Conservation (phyloP, 2,113 vertebrate species). For the Ranitomeya variabilis region DNA sequence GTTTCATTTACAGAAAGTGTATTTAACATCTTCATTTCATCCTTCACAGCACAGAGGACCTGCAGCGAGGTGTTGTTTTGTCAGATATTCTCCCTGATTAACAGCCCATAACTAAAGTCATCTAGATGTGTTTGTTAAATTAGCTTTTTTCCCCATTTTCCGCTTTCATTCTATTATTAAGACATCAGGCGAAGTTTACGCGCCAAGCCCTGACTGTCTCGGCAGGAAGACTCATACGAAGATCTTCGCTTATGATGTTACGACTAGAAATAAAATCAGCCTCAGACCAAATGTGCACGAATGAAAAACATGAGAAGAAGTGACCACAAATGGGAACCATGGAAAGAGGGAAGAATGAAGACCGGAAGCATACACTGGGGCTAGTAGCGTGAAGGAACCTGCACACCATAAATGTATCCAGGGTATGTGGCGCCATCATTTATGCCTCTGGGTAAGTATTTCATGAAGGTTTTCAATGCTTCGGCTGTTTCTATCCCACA, state of each 20-base stretch:
- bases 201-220: not conserved
- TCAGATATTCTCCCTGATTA: constrained; percentile 31
- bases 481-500: no score
- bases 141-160: constrained; percentile 8
- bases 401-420: no score
- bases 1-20: not conserved
- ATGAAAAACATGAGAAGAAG: no score
- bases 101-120: constrained; percentile 25
- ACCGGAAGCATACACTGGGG: no score
- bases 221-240: not conserved
- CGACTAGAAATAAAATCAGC: no score
- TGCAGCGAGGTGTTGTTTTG: constrained; percentile 30
- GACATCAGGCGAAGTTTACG: not conserved
- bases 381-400: no score
- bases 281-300: no score
- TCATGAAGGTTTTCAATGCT: no score
- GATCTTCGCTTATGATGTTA: not conserved
- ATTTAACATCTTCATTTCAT: constrained; percentile 24
- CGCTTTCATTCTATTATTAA: not conserved
- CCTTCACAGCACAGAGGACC: not conserved
- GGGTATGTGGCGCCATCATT: no score
- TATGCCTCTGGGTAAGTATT: no score
- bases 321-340: no score
- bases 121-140: not conserved
- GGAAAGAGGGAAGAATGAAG: no score